Base-by-base conservation (phyloP, 2,113 vertebrate genomes). In the Strix uralensis region DNA sequence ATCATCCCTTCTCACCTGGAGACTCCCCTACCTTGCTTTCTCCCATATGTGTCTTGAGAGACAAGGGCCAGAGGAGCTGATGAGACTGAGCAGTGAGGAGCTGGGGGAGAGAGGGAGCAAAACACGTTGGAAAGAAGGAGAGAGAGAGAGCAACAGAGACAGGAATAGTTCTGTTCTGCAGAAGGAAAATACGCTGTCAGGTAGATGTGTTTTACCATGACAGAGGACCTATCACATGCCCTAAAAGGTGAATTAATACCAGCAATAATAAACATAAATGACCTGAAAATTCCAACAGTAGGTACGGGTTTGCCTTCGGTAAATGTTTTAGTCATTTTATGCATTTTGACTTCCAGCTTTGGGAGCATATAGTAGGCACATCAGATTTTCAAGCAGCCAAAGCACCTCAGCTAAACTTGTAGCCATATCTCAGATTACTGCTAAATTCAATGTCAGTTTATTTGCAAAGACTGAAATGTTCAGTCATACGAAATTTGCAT, bases 401-500 rank as follows among this genome's bases (percentile, higher is more conserved):
- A 87, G 62, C 66, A 85, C 34, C 78, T 59, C 7, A 10, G 52
- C 70, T 78, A 42, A 54, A 78, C 78, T 38, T 44, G n/a, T 59
- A 67, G 51, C 40, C 29, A 38, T 94, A 92, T 94, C 49, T 95
- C 90, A 88, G 67, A 84, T 96, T 96, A 73, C 83, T 92, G 61
- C 89, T 86, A 84, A 77, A 86, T 93, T 69, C 89, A 74, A 11
- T 80, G 83, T 90, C 71, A 47, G 65, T 97, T 94, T 80, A 88
- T 90, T 86, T 67, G 69, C 84, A 95, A 90, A 94, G 84, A 96
- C 73, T 90, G 51, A 67, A 91, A 75, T 59, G 63, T 94, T 95
- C 62, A 90, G 38, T 81, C 74, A 61, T 58, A 32, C 6, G 34
- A 96, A 88, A 81, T 94, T 95, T 29, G 67, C 72, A 69, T 94